Conservation (phyloP, 2,797 vertebrate genomes). For the Danio choprae region DNA sequence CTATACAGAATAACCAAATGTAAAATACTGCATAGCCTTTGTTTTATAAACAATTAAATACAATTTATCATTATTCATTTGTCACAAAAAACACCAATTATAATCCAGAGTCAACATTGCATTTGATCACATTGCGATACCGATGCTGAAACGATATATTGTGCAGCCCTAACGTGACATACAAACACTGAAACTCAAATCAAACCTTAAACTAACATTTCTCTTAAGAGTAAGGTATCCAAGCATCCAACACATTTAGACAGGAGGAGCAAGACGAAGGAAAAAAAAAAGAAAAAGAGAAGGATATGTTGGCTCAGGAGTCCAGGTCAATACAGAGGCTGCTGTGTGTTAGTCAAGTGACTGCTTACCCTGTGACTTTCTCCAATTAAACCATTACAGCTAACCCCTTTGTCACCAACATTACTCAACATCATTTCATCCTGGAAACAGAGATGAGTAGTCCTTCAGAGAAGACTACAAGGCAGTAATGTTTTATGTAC, state of each 20-base stretch:
- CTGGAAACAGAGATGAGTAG: not conserved
- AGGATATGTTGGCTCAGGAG: constrained; percentile 60
- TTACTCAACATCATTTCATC: not conserved
- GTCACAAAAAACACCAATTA: no score
- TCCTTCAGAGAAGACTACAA: not conserved
- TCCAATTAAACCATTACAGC: constrained; percentile 67
- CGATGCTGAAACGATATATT: no score
- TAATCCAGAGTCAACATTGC: no score
- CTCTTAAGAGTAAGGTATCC: not conserved
- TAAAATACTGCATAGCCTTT: no score
- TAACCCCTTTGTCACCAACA: not conserved
- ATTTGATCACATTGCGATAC: no score
- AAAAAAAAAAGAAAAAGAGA: not conserved
- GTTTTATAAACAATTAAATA: no score
- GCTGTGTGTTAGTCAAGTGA: constrained; percentile 78
- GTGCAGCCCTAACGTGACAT: no score
- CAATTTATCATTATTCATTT: no score
- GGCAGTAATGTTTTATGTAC: not conserved
- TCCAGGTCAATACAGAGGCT: constrained; percentile 70
- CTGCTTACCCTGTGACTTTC: constrained; percentile 69
- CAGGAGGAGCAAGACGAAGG: not conserved
- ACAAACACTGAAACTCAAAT: not conserved
- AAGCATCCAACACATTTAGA: not conserved
- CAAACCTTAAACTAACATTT: not conserved
- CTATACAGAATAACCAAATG: no score